A percentile compares a stretch with the other conserved stretches of the same genome.
Conservation (phyloP, 1,140 invertebrate species). For the Ericerus pela region DNA sequence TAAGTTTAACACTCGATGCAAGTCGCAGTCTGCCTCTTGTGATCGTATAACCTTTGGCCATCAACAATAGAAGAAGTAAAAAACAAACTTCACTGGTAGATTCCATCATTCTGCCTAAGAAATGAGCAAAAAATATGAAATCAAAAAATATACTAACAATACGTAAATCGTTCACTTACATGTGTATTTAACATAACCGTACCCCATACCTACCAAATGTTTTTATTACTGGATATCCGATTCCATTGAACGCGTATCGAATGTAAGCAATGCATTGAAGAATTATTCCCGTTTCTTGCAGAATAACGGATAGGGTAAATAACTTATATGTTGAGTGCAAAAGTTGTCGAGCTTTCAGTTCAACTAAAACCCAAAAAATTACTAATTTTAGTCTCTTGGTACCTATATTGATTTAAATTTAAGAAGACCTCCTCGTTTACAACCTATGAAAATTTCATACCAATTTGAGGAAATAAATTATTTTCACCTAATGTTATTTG, state of each 20-base stretch:
- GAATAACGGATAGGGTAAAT: slow-evolving; percentile 52
- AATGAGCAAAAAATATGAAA: too few species aligned
- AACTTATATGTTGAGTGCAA: slow-evolving; percentile 79
- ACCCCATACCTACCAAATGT: slow-evolving; percentile 44
- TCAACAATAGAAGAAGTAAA: slow-evolving; percentile 58
- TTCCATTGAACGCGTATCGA: slow-evolving; percentile 52
- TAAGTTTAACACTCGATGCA: slow-evolving; percentile 52
- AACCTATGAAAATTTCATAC: too few species aligned
- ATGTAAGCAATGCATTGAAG: slow-evolving; percentile 48
- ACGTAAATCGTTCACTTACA: not conserved
- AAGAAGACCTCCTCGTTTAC: too few species aligned
- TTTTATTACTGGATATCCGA: slow-evolving; percentile 39
- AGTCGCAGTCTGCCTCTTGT: slow-evolving; percentile 61
- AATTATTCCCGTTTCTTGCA: slow-evolving; percentile 48
- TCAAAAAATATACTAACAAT: too few species aligned
- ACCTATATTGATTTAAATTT: slow-evolving; percentile 17
- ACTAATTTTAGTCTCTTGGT: not conserved
- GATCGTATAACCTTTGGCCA: slow-evolving; percentile 81
- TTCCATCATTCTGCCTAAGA: slow-evolving; percentile 53
- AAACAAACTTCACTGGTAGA: slow-evolving; percentile 55
- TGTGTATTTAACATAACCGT: not conserved
- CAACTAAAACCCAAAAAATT: slow-evolving; percentile 36
- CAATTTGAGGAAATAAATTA: too few species aligned
- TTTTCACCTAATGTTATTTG: too few species aligned
- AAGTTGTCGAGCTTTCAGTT: slow-evolving; percentile 56